Percentiles rank a stretch among this genome's conserved stretches.
phyloP scores from a whole-genome alignment of 2,888 invertebrate species.

The Caenorhabditis auriculariae region DNA sequence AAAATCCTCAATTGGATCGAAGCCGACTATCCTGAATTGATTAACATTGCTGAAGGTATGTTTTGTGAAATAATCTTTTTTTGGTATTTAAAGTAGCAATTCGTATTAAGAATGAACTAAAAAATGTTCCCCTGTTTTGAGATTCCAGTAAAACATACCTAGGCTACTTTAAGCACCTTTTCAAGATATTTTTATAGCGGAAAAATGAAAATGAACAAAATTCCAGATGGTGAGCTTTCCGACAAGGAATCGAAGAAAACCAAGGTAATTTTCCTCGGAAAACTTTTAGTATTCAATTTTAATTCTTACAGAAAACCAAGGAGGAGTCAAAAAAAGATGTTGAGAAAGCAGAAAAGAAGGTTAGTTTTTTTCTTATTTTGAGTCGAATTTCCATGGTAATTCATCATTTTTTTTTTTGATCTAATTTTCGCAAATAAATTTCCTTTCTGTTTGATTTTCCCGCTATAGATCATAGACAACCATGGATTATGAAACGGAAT shows the following conservation, averaged over 20 bases:
- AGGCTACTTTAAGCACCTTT: not conserved
- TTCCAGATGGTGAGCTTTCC: slow-evolving; percentile 46
- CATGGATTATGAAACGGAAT: too few species aligned
- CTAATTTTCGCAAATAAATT: too few species aligned
- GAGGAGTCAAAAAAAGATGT: not conserved
- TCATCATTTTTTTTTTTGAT: too few species aligned
- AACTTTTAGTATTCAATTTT: too few species aligned
- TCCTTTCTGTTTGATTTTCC: too few species aligned
- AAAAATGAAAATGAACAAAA: not conserved
- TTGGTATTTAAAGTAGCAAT: not conserved
- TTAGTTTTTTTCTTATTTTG: not conserved
- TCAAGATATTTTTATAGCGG: too few species aligned
- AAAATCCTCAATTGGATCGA: slow-evolving; percentile 47
- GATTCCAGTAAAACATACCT: not conserved
- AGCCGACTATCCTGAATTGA: slow-evolving; percentile 41
- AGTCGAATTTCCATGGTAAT: too few species aligned
- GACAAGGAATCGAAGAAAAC: slow-evolving; percentile 34
- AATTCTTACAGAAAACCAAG: not conserved
- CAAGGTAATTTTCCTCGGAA: too few species aligned
- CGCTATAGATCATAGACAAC: too few species aligned
- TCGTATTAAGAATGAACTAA: not conserved
- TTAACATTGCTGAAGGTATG: slow-evolving; percentile 38
- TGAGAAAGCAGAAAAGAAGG: not conserved
- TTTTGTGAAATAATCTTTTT: not conserved
- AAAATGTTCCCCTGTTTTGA: too few species aligned